Evolutionary conservation across 2,888 invertebrate genomes (phyloP).

Genomic region (Sicus ferrugineus): DNA sequence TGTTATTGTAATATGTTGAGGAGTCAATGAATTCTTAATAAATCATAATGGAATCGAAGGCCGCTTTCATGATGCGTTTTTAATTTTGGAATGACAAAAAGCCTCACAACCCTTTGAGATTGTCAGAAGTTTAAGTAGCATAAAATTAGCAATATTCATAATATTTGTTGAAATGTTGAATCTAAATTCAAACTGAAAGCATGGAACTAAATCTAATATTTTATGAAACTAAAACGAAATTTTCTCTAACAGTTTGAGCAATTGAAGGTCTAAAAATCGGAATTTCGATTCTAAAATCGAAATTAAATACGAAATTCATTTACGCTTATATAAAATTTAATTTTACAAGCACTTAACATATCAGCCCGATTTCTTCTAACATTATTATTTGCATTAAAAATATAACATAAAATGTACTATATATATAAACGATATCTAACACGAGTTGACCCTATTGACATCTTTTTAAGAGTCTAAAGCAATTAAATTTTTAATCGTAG

Average conservation of each 20-base stretch:
- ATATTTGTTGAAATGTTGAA: too few species aligned
- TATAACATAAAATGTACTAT: not conserved
- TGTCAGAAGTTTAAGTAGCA: too few species aligned
- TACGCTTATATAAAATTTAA: not conserved
- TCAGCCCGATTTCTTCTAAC: not conserved
- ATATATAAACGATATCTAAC: not conserved
- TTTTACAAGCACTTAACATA: not conserved
- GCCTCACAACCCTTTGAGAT: too few species aligned
- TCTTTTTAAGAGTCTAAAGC: not conserved
- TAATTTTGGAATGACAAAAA: too few species aligned
- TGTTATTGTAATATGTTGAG: not conserved
- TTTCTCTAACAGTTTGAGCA: not conserved
- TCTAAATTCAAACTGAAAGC: not conserved
- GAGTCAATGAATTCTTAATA: not conserved
- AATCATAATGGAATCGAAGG: too few species aligned
- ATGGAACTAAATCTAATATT: not conserved
- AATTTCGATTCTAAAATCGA: not conserved
- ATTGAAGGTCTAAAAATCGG: not conserved
- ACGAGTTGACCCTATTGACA: slow-evolving; percentile 3
- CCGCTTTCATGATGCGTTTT: too few species aligned
- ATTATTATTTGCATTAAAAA: not conserved
- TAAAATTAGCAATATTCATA: too few species aligned
- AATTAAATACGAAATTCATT: not conserved
- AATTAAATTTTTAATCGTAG: slow-evolving; percentile 8
- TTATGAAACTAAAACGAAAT: not conserved